Evolutionary conservation across 2,888 invertebrate species (phyloP).

Genomic region (Eupithecia subfuscata): DNA sequence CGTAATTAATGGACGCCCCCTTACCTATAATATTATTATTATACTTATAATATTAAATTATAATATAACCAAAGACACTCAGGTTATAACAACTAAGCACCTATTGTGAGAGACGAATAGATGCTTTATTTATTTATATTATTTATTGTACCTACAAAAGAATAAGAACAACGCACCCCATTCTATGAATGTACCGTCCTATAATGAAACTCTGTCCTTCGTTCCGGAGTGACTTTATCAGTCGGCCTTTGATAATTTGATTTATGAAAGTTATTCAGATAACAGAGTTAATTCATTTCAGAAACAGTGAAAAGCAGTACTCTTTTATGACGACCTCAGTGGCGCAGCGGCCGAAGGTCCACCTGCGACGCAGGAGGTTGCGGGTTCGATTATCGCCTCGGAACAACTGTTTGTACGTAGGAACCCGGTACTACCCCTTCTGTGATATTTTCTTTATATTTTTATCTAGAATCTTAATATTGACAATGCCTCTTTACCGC

Average conservation of each 20-base stretch:
- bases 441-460: no score
- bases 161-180: background rate
- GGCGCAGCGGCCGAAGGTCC: no score
- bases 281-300: constrained; percentile 7
- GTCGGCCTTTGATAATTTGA: constrained; percentile 1
- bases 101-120: background rate
- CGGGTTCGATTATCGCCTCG: no score
- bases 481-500: no score
- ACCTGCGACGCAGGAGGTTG: no score
- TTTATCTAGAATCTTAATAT: no score
- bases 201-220: constrained; percentile 2
- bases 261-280: constrained; percentile 2
- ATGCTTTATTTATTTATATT: background rate
- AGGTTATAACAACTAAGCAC: background rate
- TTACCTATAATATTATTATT: no score
- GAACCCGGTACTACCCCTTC: no score
- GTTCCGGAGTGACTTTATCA: background rate
- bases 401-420: no score
- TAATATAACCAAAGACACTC: no score
- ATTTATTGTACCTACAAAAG: background rate
- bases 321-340: background rate
- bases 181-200: background rate
- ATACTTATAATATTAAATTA: no score
- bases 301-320: background rate
- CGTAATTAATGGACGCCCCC: no score